Base-by-base conservation (phyloP, 2,888 invertebrate genomes). In the Sphecodes monilicornis region DNA sequence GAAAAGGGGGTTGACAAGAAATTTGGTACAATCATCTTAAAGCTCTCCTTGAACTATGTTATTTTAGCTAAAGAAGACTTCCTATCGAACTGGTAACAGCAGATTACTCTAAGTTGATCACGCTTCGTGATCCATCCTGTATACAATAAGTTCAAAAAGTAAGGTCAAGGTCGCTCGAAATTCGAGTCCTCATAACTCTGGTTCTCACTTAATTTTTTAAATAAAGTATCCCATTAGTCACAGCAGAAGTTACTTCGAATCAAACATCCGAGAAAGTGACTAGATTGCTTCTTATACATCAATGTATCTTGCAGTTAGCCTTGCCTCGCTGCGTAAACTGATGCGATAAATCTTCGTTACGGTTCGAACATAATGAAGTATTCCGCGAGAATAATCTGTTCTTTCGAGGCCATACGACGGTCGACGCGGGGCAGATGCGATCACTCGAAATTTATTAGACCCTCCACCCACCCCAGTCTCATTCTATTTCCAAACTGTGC, bases 401-500 rank as follows among this genome's bases (percentile, higher is more conserved):
- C 72, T 68, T 68, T 74, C 57, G 50, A 54, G 83, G 16, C 32
- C 16, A 78, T 36, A 68, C 64, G 57, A 46, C 43, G n/a, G n/a
- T n/a, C n/a, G 43, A 75, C 32, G 32, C 41, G 46, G n/a, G 54
- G 29, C 26, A 22, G 66, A 46, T 50, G 76, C 74, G 80, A 78
- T 77, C 76, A 78, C 78, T 71, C 46, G 87, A 84, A 90, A 91
- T 90, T 91, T 86, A 88, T 91, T 89, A 90, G 85, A 74, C 68
- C 75, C 77, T 71, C 36, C 18, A 10, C 75, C 80, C 43, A 78
- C 77, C 78, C 57, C 26, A 11, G 11, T 13, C 57, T 26, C n/a
- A n/a, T 60, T 29, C 57, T 6, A 81, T 79, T 81, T 43, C 80
- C 57, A 89, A 77, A 83, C 80, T 73, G 82, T 77, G 73, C 39